Conservation (phyloP, 92 coral and sea anemone genomes). For the Parazoanthus swiftii region DNA sequence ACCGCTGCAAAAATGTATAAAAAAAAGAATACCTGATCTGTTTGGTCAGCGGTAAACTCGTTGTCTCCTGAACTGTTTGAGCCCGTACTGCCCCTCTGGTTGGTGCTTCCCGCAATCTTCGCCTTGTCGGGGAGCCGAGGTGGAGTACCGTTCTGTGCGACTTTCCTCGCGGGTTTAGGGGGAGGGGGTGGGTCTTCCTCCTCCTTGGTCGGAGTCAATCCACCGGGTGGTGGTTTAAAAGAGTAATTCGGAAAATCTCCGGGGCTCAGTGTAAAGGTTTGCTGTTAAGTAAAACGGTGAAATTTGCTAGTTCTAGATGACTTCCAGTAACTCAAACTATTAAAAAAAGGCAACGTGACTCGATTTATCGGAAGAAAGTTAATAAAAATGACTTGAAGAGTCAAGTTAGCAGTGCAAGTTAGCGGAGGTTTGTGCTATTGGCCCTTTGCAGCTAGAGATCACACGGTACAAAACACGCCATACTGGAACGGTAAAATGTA, state of each 20-base stretch:
- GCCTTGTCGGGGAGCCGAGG: slow-evolving; percentile 76
- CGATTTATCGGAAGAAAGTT: no score
- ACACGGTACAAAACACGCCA: no score
- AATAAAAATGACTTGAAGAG: no score
- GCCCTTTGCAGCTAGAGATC: no score
- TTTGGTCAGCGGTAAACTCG: neutral
- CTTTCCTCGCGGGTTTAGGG: slow-evolving; percentile 33
- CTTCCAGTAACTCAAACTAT: no score
- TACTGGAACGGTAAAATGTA: no score
- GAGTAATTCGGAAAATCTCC: slow-evolving; percentile 29
- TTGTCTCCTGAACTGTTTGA: slow-evolving; percentile 70
- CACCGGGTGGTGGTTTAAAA: slow-evolving; percentile 13
- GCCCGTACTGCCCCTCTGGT: slow-evolving; percentile 73
- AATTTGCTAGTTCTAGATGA: neutral
- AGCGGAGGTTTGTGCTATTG: no score
- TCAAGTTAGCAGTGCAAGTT: no score
- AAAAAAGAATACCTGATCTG: slow-evolving; percentile 23
- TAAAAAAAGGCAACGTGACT: neutral
- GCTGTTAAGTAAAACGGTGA: slow-evolving; percentile 2
- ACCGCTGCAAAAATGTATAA: no score
- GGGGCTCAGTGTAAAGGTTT: slow-evolving; percentile 35
- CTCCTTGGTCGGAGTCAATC: slow-evolving; percentile 19
- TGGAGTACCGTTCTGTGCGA: slow-evolving; percentile 38
- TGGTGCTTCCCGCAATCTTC: slow-evolving; percentile 42
- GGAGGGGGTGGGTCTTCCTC: slow-evolving; percentile 45